These are phyloP conservation scores for Ophioninae sp. DNA, from an alignment of 2,888 invertebrate species.

Conservation along the genomic window DNA sequence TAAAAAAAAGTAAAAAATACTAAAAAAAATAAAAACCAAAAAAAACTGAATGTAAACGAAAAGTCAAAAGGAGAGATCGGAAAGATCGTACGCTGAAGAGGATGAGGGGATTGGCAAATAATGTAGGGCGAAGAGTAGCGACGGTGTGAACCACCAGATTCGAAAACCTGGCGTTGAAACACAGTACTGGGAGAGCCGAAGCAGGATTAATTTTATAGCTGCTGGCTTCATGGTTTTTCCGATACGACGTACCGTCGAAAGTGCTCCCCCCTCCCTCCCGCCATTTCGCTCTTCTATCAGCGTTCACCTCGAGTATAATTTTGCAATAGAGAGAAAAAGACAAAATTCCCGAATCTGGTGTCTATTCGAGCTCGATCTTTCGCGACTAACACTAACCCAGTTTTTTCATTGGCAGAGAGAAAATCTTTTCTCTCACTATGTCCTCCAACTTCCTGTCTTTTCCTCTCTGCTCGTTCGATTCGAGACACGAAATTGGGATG, in stretches of 20 bases:
- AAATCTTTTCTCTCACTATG: neutral
- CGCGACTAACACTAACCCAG: neutral
- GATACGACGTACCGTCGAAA: slow-evolving; percentile 53
- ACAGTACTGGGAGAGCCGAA: slow-evolving; percentile 21
- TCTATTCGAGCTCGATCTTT: slow-evolving; percentile 2
- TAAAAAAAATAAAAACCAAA: neutral
- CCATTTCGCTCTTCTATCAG: neutral
- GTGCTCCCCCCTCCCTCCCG: neutral
- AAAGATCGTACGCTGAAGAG: neutral
- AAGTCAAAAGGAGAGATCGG: neutral
- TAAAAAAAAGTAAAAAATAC: no score
- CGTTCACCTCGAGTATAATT: slow-evolving; percentile 11
- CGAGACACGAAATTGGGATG: neutral
- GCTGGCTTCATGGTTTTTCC: slow-evolving; percentile 66
- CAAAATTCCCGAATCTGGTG: neutral
- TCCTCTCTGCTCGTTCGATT: neutral
- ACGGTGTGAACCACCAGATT: slow-evolving; percentile 31
- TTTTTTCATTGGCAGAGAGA: neutral
- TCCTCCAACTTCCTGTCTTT: neutral
- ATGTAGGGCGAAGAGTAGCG: neutral
- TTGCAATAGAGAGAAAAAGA: neutral
- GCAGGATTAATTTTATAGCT: slow-evolving; percentile 65
- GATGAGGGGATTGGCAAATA: neutral
- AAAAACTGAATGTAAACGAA: neutral
- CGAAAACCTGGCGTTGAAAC: slow-evolving; percentile 38